Conservation (phyloP, 2,888 invertebrate species). For the Morpho helenor region DNA sequence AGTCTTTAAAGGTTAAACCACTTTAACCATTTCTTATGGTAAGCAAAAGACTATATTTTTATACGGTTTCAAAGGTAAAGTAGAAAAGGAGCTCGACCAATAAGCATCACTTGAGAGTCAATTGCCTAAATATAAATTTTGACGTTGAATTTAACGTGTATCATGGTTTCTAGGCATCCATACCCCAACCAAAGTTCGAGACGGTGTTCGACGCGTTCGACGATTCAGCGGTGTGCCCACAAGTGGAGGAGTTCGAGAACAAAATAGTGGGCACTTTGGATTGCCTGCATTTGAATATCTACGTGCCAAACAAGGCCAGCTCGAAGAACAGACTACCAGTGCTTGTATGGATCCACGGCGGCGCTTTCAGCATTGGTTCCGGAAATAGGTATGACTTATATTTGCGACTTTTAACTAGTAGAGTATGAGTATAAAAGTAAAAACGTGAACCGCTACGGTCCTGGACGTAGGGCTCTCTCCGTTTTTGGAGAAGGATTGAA, state of each 20-base stretch:
- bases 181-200: constrained; percentile 34
- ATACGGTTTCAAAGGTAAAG: too few species aligned
- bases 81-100: too few species aligned
- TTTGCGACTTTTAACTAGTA: background rate
- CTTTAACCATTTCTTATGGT: too few species aligned
- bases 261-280: constrained; percentile 54
- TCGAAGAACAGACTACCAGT: constrained; percentile 40
- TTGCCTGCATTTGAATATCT: constrained; percentile 81
- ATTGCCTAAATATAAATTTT: too few species aligned
- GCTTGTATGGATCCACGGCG: constrained; percentile 59
- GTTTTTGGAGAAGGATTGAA: too few species aligned
- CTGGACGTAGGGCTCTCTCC: too few species aligned
- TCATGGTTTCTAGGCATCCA: constrained; percentile 34
- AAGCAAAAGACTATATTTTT: too few species aligned
- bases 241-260: constrained; percentile 37
- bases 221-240: constrained; percentile 40
- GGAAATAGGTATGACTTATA: constrained; percentile 24
- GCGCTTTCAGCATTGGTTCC: constrained; percentile 46
- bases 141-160: too few species aligned
- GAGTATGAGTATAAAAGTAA: background rate
- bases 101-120: too few species aligned
- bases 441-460: background rate
- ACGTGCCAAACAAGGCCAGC: constrained; percentile 57
- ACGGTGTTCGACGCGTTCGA: constrained; percentile 32
- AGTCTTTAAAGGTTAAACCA: too few species aligned